Conservation (phyloP, 2,888 invertebrate species). For the Erpobdella octoculata region DNA sequence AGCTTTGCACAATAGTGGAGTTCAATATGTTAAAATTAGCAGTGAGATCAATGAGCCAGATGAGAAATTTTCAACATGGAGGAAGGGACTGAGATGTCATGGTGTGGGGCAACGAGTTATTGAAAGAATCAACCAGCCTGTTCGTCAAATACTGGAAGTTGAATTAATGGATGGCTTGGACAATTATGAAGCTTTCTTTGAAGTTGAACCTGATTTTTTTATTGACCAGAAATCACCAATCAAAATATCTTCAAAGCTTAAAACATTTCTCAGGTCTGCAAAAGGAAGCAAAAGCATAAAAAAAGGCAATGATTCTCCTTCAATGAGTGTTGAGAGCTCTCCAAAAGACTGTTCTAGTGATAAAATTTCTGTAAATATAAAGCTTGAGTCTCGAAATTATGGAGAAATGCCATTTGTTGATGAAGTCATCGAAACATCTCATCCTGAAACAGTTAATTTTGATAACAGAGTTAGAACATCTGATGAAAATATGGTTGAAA, state of each 20-base stretch:
- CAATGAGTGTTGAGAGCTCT: neutral
- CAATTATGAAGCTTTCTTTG: neutral
- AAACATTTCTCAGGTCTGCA: neutral
- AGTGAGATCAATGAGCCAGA: slow-evolving; percentile 8
- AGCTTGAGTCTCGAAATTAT: neutral
- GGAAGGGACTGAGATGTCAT: neutral
- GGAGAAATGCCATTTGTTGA: too few relatives aligned
- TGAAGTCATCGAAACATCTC: too few relatives aligned
- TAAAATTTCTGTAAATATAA: neutral
- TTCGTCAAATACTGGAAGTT: neutral
- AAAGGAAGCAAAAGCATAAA: neutral
- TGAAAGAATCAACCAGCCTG: slow-evolving; percentile 2
- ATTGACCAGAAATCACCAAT: neutral
- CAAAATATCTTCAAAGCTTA: neutral
- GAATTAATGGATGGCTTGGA: neutral
- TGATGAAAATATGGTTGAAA: too few relatives aligned
- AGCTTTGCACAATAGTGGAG: neutral
- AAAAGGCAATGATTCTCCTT: neutral
- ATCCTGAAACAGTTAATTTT: too few relatives aligned
- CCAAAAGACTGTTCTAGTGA: neutral
- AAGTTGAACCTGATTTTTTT: neutral
- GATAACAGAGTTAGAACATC: too few relatives aligned
- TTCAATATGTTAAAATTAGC: neutral
- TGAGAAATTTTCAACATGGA: neutral
- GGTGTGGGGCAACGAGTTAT: neutral